Evolutionary conservation across 2,797 vertebrate genomes (phyloP), one percentile per base, ranked within the genome.

Genomic region (Myotis planiceps): DNA sequence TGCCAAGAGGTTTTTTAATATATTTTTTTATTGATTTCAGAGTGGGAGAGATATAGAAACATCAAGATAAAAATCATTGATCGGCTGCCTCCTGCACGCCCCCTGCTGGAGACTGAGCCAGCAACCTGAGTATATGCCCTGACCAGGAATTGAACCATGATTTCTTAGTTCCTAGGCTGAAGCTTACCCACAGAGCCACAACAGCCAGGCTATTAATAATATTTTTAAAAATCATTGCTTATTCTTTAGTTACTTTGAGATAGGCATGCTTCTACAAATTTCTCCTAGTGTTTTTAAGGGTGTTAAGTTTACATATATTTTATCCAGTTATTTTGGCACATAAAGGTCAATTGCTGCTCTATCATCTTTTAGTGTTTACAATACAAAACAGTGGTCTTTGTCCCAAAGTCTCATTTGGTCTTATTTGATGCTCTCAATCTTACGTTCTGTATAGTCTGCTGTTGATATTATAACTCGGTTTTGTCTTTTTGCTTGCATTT

Each of bases 161-260:
- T 27, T 12, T 60, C 27, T 60, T 29, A 60, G 58, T 29, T 29
- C 58, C 27, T 60, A 60, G 58, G 58, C 6, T 15, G 58, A 60
- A 12, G 13, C 58, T 29, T 60, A 60, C 12, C 58, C 58, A 29
- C 13, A 6, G 58, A 60, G 58, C 25, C 25, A 60, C 12, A 60
- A 60, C 58, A 60, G 27, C 27, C 58, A 60, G 25, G 58, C 9
- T 25, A 60, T 60, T 60, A 29, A 60, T 15, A 60, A 6, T 60
- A 60, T 60, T 60, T 60, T 60, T 1, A 12, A 51, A 75, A 80
- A 84, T 81, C 5, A 34, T 65, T 49, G 23, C 15, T 80, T 65
- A 82, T 34, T 65, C 55, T 94, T 91, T 45, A 92, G 82, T 78
- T 68, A 86, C 25, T 91, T 76, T 76, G 63, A 63, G 16, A 60